Evolutionary conservation across 2,113 vertebrate genomes (phyloP).

Genomic region (Alectura lathami): DNA sequence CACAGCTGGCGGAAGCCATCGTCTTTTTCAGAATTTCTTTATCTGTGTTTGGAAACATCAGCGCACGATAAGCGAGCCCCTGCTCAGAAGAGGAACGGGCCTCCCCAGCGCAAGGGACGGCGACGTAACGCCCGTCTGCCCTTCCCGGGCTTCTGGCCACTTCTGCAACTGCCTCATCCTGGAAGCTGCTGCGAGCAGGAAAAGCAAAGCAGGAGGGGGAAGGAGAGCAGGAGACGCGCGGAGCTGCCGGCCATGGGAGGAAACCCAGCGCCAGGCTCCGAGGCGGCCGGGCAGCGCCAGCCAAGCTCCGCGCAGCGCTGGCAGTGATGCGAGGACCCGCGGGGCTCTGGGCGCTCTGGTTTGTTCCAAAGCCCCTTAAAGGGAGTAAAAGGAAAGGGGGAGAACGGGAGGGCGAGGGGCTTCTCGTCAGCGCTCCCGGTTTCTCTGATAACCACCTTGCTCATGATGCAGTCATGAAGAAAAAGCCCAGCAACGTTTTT

Average conservation of each 20-base stretch:
- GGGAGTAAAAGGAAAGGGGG: not conserved
- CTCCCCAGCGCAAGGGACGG: not conserved
- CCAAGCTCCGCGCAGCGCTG: no score
- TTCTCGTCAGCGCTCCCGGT: not conserved
- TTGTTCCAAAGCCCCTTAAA: slow-evolving; percentile 23
- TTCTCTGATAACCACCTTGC: not conserved
- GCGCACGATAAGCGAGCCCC: not conserved
- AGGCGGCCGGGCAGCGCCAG: no score
- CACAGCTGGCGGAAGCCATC: not conserved
- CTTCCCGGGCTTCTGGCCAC: not conserved
- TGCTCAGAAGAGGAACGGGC: not conserved
- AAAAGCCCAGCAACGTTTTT: not conserved
- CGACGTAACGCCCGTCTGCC: not conserved
- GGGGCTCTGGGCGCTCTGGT: not conserved
- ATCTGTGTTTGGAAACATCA: not conserved
- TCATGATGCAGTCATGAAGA: not conserved
- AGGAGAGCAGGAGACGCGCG: not conserved
- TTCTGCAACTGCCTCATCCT: not conserved
- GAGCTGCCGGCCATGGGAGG: not conserved
- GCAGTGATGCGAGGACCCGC: not conserved
- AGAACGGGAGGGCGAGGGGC: not conserved
- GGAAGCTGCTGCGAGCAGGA: not conserved
- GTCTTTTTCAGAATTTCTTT: not conserved
- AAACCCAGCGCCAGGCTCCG: not conserved
- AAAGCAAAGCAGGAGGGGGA: not conserved